A percentile compares a stretch with the other conserved stretches of the same genome.
Conservation (phyloP, 1,140 invertebrate species). For the Listronotus bonariensis region DNA sequence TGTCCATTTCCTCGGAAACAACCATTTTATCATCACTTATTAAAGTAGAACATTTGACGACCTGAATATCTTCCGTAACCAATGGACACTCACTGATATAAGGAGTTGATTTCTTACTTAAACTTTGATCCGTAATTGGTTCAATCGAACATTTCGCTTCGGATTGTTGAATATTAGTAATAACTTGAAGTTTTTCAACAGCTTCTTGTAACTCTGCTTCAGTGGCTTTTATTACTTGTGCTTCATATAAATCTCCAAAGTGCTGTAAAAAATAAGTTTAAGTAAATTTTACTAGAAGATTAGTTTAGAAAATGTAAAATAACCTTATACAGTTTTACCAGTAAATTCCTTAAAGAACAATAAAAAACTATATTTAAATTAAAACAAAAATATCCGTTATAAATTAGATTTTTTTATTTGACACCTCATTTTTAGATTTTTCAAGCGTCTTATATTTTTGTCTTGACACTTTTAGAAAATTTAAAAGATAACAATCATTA, state of each 20-base stretch:
- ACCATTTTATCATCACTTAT: background rate
- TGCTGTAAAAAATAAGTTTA: background rate
- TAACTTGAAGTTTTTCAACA: constrained; percentile 45
- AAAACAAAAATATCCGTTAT: too few species aligned
- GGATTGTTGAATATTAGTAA: constrained; percentile 41
- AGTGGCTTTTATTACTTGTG: constrained; percentile 33
- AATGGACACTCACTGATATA: constrained; percentile 2
- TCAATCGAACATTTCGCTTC: constrained; percentile 47
- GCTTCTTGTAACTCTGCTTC: constrained; percentile 47
- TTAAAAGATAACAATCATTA: too few species aligned
- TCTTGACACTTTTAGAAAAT: too few species aligned
- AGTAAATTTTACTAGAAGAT: too few species aligned
- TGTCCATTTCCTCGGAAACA: background rate
- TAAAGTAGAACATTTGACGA: background rate
- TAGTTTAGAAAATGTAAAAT: too few species aligned
- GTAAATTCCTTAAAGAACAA: too few species aligned
- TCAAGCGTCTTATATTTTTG: too few species aligned
- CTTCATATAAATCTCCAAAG: constrained; percentile 15
- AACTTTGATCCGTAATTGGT: constrained; percentile 45
- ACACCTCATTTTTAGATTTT: too few species aligned
- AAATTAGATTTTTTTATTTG: too few species aligned
- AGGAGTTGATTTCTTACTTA: constrained; percentile 24
- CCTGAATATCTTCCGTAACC: constrained; percentile 34
- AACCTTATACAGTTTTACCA: too few species aligned
- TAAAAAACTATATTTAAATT: too few species aligned